These are phyloP conservation scores for Catostomus latipinnis DNA, from an alignment of 2,797 vertebrate species.

Conservation along the genomic window DNA sequence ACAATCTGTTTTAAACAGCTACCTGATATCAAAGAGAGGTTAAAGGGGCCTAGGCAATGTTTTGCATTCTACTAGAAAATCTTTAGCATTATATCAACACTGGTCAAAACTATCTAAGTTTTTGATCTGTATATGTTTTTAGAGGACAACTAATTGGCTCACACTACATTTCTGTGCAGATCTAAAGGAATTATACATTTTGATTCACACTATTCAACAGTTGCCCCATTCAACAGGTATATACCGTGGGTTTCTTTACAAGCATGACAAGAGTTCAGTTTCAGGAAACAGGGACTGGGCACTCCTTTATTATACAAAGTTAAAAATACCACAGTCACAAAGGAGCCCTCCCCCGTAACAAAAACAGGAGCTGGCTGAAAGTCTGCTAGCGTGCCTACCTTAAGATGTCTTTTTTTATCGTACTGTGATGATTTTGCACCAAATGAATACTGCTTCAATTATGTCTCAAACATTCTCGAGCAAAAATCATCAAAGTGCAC, in stretches of 20 bases:
- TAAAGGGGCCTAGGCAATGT: neutral
- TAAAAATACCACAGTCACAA: constrained; percentile 60
- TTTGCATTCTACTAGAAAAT: constrained; percentile 21
- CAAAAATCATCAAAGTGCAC: neutral
- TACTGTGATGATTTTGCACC: constrained; percentile 33
- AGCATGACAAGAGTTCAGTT: constrained; percentile 16
- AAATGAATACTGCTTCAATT: constrained; percentile 1
- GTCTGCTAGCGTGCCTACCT: constrained; percentile 41
- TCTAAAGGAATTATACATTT: constrained; percentile 17
- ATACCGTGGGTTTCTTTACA: neutral
- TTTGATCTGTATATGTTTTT: neutral
- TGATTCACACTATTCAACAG: constrained; percentile 1
- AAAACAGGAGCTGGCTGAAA: constrained; percentile 38
- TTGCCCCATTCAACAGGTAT: constrained; percentile 4
- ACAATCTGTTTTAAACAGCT: constrained; percentile 19
- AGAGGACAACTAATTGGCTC: constrained; percentile 11
- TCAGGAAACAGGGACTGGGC: constrained; percentile 56
- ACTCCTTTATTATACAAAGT: constrained; percentile 59
- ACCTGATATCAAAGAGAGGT: constrained; percentile 40
- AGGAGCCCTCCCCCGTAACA: constrained; percentile 48
- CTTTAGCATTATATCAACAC: constrained; percentile 12
- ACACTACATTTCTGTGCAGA: constrained; percentile 24
- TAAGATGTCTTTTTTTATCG: constrained; percentile 32
- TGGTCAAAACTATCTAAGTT: constrained; percentile 11
- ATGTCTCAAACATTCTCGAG: neutral